Evolutionary conservation across 2,797 vertebrate species (phyloP).

Genomic region (Phataginus tricuspis): DNA sequence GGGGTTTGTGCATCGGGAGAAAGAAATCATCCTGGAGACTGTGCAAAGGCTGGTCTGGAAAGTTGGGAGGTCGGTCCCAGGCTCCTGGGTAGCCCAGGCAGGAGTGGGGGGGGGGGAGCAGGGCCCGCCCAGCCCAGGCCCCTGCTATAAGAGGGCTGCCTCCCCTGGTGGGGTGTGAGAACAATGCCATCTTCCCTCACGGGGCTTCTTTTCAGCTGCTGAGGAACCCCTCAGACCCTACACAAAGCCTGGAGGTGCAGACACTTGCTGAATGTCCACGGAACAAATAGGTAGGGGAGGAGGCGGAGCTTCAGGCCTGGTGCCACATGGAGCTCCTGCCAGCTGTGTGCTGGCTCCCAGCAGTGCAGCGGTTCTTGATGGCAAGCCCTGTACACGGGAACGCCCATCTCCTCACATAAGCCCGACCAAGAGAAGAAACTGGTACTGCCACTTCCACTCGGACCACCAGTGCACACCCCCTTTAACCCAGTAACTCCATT

Average conservation of each 20-base stretch:
- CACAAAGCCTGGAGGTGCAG: fast-evolving
- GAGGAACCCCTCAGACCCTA: not conserved
- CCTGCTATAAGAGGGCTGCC: fast-evolving
- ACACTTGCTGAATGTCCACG: not conserved
- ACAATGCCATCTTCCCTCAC: not conserved
- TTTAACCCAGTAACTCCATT: not conserved
- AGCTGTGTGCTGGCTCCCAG: not conserved
- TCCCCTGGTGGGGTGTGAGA: not conserved
- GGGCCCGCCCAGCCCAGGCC: not conserved
- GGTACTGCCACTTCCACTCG: not conserved
- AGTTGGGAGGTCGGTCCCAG: fast-evolving
- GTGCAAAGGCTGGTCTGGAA: not conserved
- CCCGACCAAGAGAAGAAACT: not conserved
- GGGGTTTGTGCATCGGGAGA: not conserved
- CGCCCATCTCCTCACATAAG: fast-evolving
- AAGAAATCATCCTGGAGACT: not conserved
- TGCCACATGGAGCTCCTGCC: not conserved
- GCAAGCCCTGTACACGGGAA: fast-evolving
- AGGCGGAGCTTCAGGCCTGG: not conserved
- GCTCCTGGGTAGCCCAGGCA: not conserved
- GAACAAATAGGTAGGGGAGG: not conserved
- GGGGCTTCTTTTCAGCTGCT: not conserved
- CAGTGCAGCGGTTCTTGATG: not conserved
- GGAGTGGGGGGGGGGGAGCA: not conserved
- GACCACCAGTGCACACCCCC: not conserved